Percentiles rank a stretch among this genome's conserved stretches.
These are phyloP conservation scores for Carollia perspicillata DNA, from an alignment of 2,113 vertebrate genomes.

Conservation along the genomic window DNA sequence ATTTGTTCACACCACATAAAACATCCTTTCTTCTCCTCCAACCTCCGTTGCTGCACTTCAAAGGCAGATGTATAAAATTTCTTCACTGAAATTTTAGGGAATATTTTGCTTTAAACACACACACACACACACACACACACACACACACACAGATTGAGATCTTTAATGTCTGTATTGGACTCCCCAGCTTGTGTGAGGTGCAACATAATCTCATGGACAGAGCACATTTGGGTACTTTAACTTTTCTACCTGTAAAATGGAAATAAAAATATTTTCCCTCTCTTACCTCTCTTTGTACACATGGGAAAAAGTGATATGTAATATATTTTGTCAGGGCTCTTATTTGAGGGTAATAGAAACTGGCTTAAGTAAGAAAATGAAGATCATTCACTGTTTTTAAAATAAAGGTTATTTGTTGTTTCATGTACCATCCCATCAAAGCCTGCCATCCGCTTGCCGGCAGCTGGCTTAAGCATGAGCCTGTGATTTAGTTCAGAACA, in stretches of 20 bases:
- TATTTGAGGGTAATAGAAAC: constrained; percentile 30
- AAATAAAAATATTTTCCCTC: constrained; percentile 3
- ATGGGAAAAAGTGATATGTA: neutral
- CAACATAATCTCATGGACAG: neutral
- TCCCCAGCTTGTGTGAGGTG: neutral
- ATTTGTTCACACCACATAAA: neutral
- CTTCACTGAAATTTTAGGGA: neutral
- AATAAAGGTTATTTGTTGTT: constrained; percentile 44
- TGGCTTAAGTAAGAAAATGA: constrained; percentile 20
- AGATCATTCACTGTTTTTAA: constrained; percentile 31
- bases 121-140: neutral
- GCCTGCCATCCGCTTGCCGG: neutral
- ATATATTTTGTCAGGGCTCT: constrained; percentile 28
- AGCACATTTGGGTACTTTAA: neutral
- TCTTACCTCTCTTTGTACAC: neutral
- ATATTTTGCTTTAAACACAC: neutral
- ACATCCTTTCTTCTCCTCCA: neutral
- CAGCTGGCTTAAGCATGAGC: neutral
- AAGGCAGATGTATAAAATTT: constrained; percentile 14
- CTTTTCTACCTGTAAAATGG: neutral
- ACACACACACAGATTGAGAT: neutral
- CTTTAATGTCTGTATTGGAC: neutral
- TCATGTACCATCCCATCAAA: neutral
- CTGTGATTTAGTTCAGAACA: neutral
- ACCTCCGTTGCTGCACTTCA: neutral